These are phyloP conservation scores for Hydrotaea cyrtoneurina DNA, from an alignment of 2,888 invertebrate genomes.

Conservation along the genomic window DNA sequence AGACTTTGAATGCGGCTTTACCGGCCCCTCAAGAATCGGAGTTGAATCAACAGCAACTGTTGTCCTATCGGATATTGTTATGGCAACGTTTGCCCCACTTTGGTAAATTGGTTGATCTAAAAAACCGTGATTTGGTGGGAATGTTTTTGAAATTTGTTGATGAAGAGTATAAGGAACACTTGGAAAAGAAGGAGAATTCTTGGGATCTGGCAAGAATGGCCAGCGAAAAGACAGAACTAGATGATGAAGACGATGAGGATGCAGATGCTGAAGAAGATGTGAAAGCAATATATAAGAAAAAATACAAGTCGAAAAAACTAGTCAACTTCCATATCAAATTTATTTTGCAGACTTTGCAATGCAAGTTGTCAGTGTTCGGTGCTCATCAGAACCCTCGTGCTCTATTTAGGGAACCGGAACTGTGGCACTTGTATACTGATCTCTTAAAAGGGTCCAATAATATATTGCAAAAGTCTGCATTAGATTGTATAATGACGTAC, in stretches of 20 bases:
- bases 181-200: slow-evolving; percentile 82
- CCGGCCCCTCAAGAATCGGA: slow-evolving; percentile 38
- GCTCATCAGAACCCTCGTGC: slow-evolving; percentile 91
- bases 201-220: slow-evolving; percentile 82
- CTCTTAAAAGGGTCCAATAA: slow-evolving; percentile 90
- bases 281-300: slow-evolving; percentile 75
- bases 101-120: slow-evolving; percentile 88
- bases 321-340: slow-evolving; percentile 67
- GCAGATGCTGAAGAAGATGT: slow-evolving; percentile 72
- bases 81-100: slow-evolving; percentile 90
- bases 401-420: slow-evolving; percentile 87
- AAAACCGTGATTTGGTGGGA: slow-evolving; percentile 89
- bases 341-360: slow-evolving; percentile 82
- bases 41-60: slow-evolving; percentile 72
- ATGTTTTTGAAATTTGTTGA: slow-evolving; percentile 89
- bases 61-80: slow-evolving; percentile 89
- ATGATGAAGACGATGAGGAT: slow-evolving; percentile 72
- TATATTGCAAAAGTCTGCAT: slow-evolving; percentile 90
- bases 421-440: slow-evolving; percentile 89
- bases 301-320: slow-evolving; percentile 11
- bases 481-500: slow-evolving; percentile 93
- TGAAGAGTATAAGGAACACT: slow-evolving; percentile 84
- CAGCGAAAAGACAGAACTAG: slow-evolving; percentile 68
- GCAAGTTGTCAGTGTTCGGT: slow-evolving; percentile 88
- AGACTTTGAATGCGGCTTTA: slow-evolving; percentile 69